Evolutionary conservation across 2,113 vertebrate species (phyloP).

Genomic region (Labrus mixtus): DNA sequence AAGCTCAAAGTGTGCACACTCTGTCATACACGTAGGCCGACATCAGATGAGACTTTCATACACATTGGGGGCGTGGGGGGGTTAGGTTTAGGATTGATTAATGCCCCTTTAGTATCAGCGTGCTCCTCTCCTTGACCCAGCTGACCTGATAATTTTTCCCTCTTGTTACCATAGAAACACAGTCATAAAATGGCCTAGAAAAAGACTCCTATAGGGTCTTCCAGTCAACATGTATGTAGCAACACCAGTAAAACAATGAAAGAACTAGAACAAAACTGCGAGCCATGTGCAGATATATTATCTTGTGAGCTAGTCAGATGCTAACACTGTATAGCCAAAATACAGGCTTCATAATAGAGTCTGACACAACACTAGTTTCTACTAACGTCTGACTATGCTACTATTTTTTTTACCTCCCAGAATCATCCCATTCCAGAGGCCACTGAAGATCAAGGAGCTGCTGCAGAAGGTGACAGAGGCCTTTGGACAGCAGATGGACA

Average conservation of each 20-base stretch:
- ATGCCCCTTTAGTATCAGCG: constrained; percentile 31
- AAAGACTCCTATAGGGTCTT: background rate
- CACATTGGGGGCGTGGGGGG: background rate
- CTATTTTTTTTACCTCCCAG: constrained; percentile 71
- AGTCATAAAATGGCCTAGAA: constrained; percentile 8
- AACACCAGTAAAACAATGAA: background rate
- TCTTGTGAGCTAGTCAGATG: background rate
- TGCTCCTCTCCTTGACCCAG: constrained; percentile 54
- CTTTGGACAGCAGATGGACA: constrained; percentile 93
- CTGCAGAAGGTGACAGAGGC: constrained; percentile 92
- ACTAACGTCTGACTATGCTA: constrained; percentile 34
- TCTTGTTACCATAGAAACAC: constrained; percentile 38
- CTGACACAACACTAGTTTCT: constrained; percentile 14
- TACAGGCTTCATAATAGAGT: background rate
- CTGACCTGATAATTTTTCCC: constrained; percentile 45
- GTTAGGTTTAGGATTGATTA: constrained; percentile 39
- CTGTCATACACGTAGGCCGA: constrained; percentile 36
- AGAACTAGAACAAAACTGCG: background rate
- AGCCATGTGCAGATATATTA: background rate
- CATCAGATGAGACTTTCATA: constrained; percentile 39
- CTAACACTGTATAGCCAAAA: background rate
- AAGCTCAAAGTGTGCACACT: constrained; percentile 37
- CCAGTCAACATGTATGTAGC: background rate
- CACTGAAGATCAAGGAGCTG: constrained; percentile 90
- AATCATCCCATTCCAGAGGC: constrained; percentile 91